These are phyloP conservation scores for Schizaphis graminum DNA, from an alignment of 2,888 invertebrate species.

Conservation along the genomic window DNA sequence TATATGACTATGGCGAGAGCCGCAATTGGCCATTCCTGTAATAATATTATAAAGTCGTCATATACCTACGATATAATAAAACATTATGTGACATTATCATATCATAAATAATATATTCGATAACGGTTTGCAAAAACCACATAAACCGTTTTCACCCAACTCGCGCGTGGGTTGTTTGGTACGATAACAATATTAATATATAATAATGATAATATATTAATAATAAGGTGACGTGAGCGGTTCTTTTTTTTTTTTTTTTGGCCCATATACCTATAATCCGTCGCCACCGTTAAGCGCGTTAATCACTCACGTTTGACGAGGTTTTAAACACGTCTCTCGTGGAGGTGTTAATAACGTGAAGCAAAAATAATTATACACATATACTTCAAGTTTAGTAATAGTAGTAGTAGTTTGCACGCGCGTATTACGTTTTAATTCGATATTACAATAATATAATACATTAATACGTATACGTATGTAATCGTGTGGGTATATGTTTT, in stretches of 20 bases:
- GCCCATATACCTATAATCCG: background rate
- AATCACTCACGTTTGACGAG: background rate
- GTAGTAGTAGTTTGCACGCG: background rate
- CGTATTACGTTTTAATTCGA: background rate
- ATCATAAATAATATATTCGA: background rate
- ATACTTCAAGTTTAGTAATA: background rate
- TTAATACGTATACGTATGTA: background rate
- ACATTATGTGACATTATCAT: too few species aligned
- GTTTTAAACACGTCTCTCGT: background rate
- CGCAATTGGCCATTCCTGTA: too few species aligned
- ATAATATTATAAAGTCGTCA: too few species aligned
- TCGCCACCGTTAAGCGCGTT: background rate
- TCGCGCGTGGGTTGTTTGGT: too few species aligned
- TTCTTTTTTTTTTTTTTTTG: background rate
- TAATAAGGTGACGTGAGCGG: background rate
- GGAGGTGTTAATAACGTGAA: background rate
- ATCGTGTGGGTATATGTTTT: background rate
- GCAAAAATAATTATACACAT: background rate
- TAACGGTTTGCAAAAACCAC: background rate
- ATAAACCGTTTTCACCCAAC: background rate
- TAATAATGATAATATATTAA: too few species aligned
- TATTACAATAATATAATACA: background rate
- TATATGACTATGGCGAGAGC: too few species aligned
- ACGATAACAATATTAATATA: background rate
- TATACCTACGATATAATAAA: too few species aligned